These are phyloP conservation scores for Mylabris phalerata DNA, from an alignment of 1,140 invertebrate genomes.

Conservation along the genomic window DNA sequence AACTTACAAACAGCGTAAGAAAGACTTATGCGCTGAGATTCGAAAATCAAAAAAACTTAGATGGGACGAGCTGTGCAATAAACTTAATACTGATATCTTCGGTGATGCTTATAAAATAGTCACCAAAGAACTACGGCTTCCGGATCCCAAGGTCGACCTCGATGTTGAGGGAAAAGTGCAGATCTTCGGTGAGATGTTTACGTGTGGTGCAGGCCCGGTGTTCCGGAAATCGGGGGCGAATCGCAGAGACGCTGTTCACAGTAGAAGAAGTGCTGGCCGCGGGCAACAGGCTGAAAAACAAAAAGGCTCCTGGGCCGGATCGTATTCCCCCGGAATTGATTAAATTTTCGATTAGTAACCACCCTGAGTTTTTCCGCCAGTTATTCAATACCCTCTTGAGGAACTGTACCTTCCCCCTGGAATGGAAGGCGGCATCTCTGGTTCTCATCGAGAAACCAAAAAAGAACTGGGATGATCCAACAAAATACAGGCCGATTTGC, in stretches of 20 bases:
- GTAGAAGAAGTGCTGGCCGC: not conserved
- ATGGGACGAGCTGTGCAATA: too few relatives aligned
- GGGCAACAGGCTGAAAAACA: constrained; percentile 1
- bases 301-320: constrained; percentile 10
- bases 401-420: not conserved
- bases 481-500: constrained; percentile 3
- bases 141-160: too few relatives aligned
- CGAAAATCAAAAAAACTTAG: too few relatives aligned
- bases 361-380: not conserved
- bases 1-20: too few relatives aligned
- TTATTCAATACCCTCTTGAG: not conserved
- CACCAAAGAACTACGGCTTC: too few relatives aligned
- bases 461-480: too few relatives aligned
- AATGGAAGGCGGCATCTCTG: not conserved
- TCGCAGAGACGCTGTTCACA: not conserved
- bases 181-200: not conserved
- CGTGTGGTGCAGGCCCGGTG: too few relatives aligned
- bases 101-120: too few relatives aligned
- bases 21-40: too few relatives aligned
- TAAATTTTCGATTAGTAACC: not conserved
- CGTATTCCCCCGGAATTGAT: not conserved
- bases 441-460: too few relatives aligned
- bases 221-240: too few relatives aligned
- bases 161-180: not conserved
- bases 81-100: too few relatives aligned